Evolutionary conservation across 2,888 invertebrate species (phyloP).

Genomic region (Hyalella azteca): DNA sequence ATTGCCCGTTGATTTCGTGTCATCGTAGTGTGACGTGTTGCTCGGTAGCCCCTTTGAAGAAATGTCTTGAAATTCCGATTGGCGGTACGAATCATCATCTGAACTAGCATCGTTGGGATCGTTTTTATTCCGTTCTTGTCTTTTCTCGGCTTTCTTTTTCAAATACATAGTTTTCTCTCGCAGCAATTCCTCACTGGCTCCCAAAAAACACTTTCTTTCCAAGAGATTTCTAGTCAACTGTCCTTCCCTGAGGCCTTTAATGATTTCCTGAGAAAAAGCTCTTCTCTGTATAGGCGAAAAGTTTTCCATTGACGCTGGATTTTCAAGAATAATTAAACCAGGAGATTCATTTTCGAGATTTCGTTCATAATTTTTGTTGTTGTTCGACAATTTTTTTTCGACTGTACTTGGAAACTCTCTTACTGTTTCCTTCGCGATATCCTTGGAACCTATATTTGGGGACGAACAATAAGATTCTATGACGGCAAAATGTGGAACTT

Average conservation of each 20-base stretch:
- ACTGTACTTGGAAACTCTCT: not conserved
- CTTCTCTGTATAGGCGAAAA: slow-evolving; percentile 7
- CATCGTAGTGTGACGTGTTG: no score
- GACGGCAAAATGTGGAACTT: not conserved
- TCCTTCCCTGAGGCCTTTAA: not conserved
- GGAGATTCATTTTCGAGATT: not conserved
- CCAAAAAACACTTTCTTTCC: not conserved
- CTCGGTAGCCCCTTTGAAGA: no score
- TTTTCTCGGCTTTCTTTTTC: not conserved
- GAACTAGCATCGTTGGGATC: not conserved
- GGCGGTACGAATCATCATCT: no score
- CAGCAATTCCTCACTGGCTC: not conserved
- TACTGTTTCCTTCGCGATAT: no score
- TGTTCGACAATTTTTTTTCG: not conserved
- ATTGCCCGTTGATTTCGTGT: no score
- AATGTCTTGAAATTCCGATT: no score
- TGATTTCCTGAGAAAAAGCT: not conserved
- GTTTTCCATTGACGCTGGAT: not conserved
- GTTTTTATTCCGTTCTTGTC: not conserved
- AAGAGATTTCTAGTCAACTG: not conserved
- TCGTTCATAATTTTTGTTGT: not conserved
- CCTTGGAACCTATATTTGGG: not conserved
- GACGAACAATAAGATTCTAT: not conserved
- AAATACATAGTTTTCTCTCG: not conserved
- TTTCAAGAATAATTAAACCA: slow-evolving; percentile 13